phyloP scores from a whole-genome alignment of 2,797 vertebrate genomes.

The Oreortyx pictus region DNA sequence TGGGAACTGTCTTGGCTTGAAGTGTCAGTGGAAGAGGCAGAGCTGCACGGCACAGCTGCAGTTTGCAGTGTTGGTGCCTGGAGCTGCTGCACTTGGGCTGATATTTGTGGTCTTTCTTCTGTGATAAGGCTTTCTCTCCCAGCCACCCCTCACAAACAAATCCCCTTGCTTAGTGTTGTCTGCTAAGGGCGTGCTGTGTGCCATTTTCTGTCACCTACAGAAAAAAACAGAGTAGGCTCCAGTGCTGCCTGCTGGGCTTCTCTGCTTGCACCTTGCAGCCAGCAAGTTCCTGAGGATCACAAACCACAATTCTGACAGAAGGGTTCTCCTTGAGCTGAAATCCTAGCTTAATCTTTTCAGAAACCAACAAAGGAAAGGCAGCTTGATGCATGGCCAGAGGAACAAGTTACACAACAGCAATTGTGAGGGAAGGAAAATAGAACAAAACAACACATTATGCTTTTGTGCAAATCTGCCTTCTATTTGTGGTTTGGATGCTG shows the following conservation, averaged over 20 bases:
- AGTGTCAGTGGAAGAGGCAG: not conserved
- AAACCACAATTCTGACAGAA: not conserved
- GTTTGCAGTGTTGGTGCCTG: not conserved
- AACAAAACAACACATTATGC: not conserved
- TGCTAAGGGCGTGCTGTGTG: not conserved
- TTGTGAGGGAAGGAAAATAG: not conserved
- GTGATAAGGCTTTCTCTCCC: not conserved
- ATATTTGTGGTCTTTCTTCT: not conserved
- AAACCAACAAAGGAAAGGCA: not conserved
- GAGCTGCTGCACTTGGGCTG: not conserved
- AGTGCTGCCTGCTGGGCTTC: not conserved
- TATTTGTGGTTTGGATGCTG: not conserved
- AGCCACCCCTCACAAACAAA: not conserved
- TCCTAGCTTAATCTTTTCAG: not conserved
- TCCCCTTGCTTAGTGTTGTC: not conserved
- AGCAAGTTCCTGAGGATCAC: not conserved
- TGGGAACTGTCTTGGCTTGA: not conserved
- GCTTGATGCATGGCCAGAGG: not conserved
- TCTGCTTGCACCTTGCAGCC: not conserved
- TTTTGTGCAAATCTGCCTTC: not conserved
- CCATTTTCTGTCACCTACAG: not conserved
- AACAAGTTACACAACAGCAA: not conserved
- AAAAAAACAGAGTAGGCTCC: not conserved
- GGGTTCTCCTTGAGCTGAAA: not conserved
- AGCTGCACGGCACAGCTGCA: accelerated